phyloP scores from a whole-genome alignment of 2,888 invertebrate genomes.

The Pelosia muscerda region DNA sequence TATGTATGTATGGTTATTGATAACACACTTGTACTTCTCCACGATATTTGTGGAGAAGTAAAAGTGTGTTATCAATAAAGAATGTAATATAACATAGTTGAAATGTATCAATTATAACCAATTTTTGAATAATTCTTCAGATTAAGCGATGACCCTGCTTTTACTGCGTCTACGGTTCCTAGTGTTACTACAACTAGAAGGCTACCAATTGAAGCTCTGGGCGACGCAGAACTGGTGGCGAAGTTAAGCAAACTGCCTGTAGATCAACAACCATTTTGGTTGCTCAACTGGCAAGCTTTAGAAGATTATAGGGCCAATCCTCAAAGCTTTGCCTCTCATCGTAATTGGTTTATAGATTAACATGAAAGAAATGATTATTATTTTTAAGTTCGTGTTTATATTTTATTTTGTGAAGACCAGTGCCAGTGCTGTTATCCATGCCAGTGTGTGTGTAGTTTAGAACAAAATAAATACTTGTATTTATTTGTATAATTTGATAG shows the following conservation, averaged over 20 bases:
- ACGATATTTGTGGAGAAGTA: too few relatives aligned
- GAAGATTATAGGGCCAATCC: conserved; percentile 82
- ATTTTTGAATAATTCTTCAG: conserved; percentile 46
- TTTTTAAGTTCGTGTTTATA: neutral
- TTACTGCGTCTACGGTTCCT: conserved; percentile 14
- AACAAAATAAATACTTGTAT: too few relatives aligned
- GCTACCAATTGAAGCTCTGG: conserved; percentile 89
- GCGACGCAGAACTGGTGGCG: conserved; percentile 87
- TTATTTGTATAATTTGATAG: too few relatives aligned
- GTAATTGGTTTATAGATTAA: conserved; percentile 55
- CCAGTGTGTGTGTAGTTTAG: too few relatives aligned
- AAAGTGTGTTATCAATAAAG: too few relatives aligned
- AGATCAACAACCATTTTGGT: conserved; percentile 89
- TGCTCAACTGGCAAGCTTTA: conserved; percentile 88
- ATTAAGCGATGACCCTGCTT: conserved; percentile 54
- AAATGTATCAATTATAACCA: too few relatives aligned
- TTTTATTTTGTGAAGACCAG: too few relatives aligned
- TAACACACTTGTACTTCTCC: too few relatives aligned
- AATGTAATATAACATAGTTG: too few relatives aligned
- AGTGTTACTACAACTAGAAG: conserved; percentile 59
- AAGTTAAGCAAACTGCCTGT: conserved; percentile 84
- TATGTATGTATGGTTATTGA: too few relatives aligned
- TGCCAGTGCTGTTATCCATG: too few relatives aligned
- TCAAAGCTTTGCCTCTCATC: conserved; percentile 59
- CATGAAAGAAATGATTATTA: neutral